Conservation (phyloP, 2,888 invertebrate genomes). For the Brachypalpus laphriformis region DNA sequence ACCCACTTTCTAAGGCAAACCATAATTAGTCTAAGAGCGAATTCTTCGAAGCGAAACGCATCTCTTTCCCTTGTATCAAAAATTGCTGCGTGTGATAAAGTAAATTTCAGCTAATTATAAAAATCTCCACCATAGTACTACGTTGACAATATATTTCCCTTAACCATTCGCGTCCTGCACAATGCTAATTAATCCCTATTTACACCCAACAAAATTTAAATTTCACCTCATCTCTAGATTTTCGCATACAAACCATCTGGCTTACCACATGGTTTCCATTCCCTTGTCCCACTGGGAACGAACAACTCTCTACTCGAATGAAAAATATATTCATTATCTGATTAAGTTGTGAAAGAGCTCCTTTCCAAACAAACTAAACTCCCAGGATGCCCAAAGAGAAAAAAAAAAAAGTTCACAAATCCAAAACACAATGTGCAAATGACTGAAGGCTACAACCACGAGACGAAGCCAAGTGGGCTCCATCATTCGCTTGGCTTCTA, state of each 20-base stretch:
- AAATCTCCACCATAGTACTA: not conserved
- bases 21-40: not conserved
- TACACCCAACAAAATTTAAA: conserved; percentile 11
- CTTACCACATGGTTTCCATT: conserved; percentile 48
- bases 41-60: not conserved
- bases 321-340: conserved; percentile 68
- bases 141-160: not conserved
- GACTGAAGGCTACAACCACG: conserved; percentile 46
- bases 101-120: conserved; percentile 9
- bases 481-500: conserved; percentile 41
- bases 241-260: conserved; percentile 26
- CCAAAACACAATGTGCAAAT: conserved; percentile 47
- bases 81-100: conserved; percentile 2
- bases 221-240: not conserved
- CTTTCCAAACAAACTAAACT: conserved; percentile 44
- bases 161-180: not conserved
- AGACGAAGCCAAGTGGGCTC: conserved; percentile 48
- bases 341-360: conserved; percentile 60
- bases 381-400: conserved; percentile 38
- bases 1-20: not conserved
- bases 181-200: conserved; percentile 28
- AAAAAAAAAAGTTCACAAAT: conserved; percentile 17
- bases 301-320: conserved; percentile 19
- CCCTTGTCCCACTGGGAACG: not conserved
- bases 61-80: not conserved